These are phyloP conservation scores for Pontoporia blainvillei DNA, from an alignment of 2,113 vertebrate species.

Conservation along the genomic window DNA sequence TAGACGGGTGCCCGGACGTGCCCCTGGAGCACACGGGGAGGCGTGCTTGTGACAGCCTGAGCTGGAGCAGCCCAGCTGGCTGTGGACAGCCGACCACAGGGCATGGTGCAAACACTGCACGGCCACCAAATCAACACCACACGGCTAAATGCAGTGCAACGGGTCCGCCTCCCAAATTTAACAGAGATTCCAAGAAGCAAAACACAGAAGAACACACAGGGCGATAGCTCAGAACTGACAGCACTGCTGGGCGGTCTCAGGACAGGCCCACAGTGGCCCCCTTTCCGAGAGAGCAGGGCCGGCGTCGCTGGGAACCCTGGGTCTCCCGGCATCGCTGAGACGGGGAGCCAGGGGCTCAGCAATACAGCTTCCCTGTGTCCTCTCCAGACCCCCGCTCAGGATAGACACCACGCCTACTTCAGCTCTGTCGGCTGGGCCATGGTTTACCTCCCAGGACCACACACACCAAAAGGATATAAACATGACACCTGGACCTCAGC, in stretches of 20 bases:
- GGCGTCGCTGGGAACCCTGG: not conserved
- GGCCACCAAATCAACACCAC: no score
- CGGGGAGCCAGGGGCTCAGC: not conserved
- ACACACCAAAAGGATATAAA: not conserved
- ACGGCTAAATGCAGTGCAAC: not conserved
- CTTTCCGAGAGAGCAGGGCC: not conserved
- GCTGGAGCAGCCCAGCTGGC: no score
- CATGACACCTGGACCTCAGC: not conserved
- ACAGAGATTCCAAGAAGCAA: not conserved
- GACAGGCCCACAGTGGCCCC: no score
- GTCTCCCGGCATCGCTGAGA: not conserved
- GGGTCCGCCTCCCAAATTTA: not conserved
- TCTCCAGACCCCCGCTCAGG: not conserved
- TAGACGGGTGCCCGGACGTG: accelerated
- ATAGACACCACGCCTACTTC: not conserved
- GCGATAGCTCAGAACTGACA: not conserved
- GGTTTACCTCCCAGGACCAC: not conserved
- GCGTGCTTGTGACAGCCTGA: not conserved
- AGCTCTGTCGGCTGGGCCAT: not conserved
- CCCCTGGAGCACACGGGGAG: accelerated
- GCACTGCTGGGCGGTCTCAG: accelerated
- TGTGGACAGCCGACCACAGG: no score
- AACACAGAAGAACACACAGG: not conserved
- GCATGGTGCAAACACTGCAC: no score
- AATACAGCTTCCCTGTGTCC: accelerated